Conservation (phyloP, 2,888 invertebrate genomes). For the Oxyscelio sp. region DNA sequence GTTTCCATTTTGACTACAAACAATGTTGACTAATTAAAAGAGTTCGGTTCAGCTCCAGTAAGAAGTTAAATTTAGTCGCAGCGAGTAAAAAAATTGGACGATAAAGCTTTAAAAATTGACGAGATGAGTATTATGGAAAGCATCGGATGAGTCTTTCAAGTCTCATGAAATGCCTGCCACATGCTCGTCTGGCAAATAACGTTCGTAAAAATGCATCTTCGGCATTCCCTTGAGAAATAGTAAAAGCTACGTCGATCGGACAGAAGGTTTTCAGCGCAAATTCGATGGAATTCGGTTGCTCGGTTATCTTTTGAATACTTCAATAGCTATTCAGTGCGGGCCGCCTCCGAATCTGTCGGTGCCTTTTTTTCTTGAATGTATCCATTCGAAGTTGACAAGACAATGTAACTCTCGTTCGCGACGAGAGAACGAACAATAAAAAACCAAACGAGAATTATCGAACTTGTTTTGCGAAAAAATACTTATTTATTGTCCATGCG, state of each 20-base stretch:
- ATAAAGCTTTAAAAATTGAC: constrained; percentile 20
- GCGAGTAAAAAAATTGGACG: too few species aligned
- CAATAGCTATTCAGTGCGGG: constrained; percentile 37
- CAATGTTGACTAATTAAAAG: too few species aligned
- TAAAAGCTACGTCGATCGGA: constrained; percentile 50
- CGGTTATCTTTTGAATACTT: constrained; percentile 68
- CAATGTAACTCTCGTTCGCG: constrained; percentile 23
- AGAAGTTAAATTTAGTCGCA: too few species aligned
- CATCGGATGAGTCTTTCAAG: not conserved
- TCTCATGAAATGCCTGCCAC: constrained; percentile 16
- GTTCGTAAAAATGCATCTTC: constrained; percentile 40
- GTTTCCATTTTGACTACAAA: too few species aligned
- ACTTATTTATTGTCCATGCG: constrained; percentile 41
- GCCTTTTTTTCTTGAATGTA: constrained; percentile 14
- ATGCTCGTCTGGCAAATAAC: constrained; percentile 1
- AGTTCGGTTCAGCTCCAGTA: too few species aligned
- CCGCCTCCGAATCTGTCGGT: constrained; percentile 19
- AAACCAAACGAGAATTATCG: constrained; percentile 54
- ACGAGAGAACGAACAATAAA: constrained; percentile 31
- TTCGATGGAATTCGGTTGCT: constrained; percentile 57
- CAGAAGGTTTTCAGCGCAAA: constrained; percentile 58
- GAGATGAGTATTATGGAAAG: constrained; percentile 10
- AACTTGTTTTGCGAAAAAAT: constrained; percentile 41
- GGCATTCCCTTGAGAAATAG: constrained; percentile 25
- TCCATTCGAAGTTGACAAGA: constrained; percentile 43